Evolutionary conservation across 2,888 invertebrate species (phyloP), one percentile per base, ranked within the genome.

Genomic region (Callosobruchus maculatus): DNA sequence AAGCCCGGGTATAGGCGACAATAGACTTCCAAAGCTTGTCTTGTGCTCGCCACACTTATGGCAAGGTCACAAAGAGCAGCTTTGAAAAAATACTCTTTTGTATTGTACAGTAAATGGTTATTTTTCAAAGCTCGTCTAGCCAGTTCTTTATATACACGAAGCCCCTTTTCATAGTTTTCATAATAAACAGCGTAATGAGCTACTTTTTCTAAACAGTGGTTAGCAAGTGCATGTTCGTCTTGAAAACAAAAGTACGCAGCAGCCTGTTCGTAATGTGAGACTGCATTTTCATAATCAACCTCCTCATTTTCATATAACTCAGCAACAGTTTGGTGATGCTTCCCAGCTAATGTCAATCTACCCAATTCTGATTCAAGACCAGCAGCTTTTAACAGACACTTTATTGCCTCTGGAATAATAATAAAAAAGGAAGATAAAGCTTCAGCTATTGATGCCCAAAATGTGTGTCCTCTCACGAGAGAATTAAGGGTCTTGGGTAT

Each of bases 341-440:
- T 98, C 67, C 99, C 99, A 4, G 98, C 98, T 88, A 98, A 96
- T 22, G 95, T 95, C 87, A 99, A 98, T 73, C 97, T 90, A 0
- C 98, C 98, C 97, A 98, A 97, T 84, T 98, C 98, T 20, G 97
- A 97, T 87, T 98, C 99, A 81, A 98, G 97, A 86, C 98, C 98
- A 78, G 97, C 97, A 0, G 97, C 95, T 87, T 97, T 97, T 81
- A 94, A 87, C 71, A 98, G 88, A 86, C 96, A 96, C 74, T 92
- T 93, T 0, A 97, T 95, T 0, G 98, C 97, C 98, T 97, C 84
- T 95, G 93, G 22, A 81, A 81, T n/a, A 68, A 68, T 21, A 49
- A 26, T 26, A 49, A 49, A 49, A 49, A 49, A 7, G 49, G 13
- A 1, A 7, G 49, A 49, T 49, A 7, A 49, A 49, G 7, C 26